Evolutionary conservation across 2,888 invertebrate species (phyloP), one percentile per base, ranked within the genome.

Genomic region (Tipula lateralis): DNA sequence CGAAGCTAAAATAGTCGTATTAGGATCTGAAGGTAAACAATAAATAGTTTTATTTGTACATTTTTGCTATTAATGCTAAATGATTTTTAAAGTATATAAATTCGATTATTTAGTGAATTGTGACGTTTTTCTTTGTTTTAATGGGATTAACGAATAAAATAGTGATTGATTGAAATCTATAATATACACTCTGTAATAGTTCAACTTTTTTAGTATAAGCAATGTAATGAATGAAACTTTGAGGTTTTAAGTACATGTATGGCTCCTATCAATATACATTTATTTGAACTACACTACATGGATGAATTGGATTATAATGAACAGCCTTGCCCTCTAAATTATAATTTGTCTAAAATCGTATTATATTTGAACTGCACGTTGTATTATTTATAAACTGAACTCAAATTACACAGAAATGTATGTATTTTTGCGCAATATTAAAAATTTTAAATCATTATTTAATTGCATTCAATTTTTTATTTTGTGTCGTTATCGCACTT

Each of bases 1-100:
- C 16, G 82, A 95, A 89, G 96, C 95, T 85, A 97, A 97, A 93
- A 94, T 96, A 84, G 96, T 97, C 84, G 94, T 96, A 86, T 91
- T 97, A 85, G 97, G 97, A 85, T 92, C 94, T 84, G 94, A 95
- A 93, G 95, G 95, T 95, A 92, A 91, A 83, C 19, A 83, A 30
- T 32, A 29, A 9, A 83, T 83, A 30, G 30, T 30, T 83, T 83
- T 13, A n/a, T 83, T 83, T 30, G 3, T 16, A n/a, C n/a, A 29
- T n/a, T 16, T n/a, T 32, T 83, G 32, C 13, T 29, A 29, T 7
- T 16, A 30, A n/a, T 16, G n/a, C 29, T 6, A 80, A 24, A 80
- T 80, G n/a, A n/a, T n/a, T 29, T 29, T 29, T 29, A 81, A 50
- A 66, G 29, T 29, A 6, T 29, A 81, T 30, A 81, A 13, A 81